Evolutionary conservation across 2,888 invertebrate genomes (phyloP).

Genomic region (Lysandra coridon): DNA sequence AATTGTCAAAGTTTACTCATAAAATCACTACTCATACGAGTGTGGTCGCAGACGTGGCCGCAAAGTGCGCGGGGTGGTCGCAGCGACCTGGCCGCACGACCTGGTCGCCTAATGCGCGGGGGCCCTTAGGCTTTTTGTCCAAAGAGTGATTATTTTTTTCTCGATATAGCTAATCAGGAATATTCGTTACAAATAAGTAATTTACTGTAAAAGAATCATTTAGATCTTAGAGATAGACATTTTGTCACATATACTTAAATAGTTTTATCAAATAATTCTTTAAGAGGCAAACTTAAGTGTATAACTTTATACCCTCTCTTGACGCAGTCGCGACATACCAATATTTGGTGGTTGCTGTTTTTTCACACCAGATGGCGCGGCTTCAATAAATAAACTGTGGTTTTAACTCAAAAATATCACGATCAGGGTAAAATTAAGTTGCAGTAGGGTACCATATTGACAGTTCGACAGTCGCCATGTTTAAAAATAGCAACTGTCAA

Average conservation of each 20-base stretch:
- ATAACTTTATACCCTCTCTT: not conserved
- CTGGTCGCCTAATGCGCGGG: too few relatives aligned
- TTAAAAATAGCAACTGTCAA: conserved; percentile 37
- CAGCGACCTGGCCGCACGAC: too few relatives aligned
- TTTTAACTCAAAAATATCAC: not conserved
- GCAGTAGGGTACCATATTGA: not conserved
- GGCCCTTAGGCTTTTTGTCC: not conserved
- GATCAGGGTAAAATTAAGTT: conserved; percentile 29
- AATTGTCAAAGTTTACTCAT: too few relatives aligned
- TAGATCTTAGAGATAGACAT: too few relatives aligned
- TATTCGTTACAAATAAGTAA: too few relatives aligned
- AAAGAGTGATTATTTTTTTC: not conserved
- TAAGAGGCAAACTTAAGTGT: conserved; percentile 8
- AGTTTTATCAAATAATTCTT: too few relatives aligned
- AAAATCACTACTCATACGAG: too few relatives aligned
- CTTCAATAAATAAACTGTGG: not conserved
- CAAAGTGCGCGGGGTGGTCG: too few relatives aligned
- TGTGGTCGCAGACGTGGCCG: too few relatives aligned
- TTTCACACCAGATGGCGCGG: not conserved
- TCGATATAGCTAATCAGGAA: too few relatives aligned
- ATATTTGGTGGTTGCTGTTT: conserved; percentile 25
- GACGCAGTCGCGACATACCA: not conserved
- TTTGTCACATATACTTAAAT: too few relatives aligned
- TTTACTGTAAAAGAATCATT: too few relatives aligned
- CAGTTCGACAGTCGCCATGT: not conserved